phyloP scores from a whole-genome alignment of 2,888 invertebrate species.

The Acronicta leporina region DNA sequence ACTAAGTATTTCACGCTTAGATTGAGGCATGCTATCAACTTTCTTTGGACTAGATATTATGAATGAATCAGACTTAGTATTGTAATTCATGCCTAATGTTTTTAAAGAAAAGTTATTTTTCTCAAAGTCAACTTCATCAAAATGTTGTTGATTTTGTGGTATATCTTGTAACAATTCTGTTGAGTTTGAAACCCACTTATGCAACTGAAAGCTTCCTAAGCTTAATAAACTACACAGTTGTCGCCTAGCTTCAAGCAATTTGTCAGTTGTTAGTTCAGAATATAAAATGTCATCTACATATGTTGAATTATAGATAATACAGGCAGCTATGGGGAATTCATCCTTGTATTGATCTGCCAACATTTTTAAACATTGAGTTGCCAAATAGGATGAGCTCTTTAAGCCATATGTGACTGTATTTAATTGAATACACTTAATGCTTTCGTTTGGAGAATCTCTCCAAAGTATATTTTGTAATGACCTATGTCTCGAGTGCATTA shows the following conservation, averaged over 20 bases:
- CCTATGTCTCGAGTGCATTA: too few species aligned
- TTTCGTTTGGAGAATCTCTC: too few species aligned
- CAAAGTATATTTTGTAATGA: too few species aligned
- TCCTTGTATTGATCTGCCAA: neutral
- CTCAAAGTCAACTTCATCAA: slow-evolving; percentile 4
- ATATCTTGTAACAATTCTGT: slow-evolving; percentile 2
- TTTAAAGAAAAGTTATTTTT: neutral
- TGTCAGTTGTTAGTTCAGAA: too few species aligned
- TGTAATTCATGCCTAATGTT: slow-evolving; percentile 2
- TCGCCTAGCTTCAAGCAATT: too few species aligned
- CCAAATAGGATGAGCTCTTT: slow-evolving; percentile 6
- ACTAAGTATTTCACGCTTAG: slow-evolving; percentile 5
- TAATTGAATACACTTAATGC: slow-evolving; percentile 6
- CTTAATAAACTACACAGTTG: too few species aligned
- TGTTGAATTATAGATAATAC: slow-evolving; percentile 1
- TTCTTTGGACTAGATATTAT: neutral
- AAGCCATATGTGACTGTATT: slow-evolving; percentile 7
- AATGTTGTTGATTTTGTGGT: slow-evolving; percentile 1
- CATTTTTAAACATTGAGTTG: slow-evolving; percentile 1
- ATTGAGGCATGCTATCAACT: neutral
- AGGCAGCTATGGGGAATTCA: neutral
- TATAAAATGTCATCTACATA: slow-evolving; percentile 3
- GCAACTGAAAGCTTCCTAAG: slow-evolving; percentile 1
- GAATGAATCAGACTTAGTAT: slow-evolving; percentile 1
- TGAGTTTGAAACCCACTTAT: slow-evolving; percentile 8